phyloP scores from a whole-genome alignment of 2,113 vertebrate genomes.

The Leptosomus discolor region DNA sequence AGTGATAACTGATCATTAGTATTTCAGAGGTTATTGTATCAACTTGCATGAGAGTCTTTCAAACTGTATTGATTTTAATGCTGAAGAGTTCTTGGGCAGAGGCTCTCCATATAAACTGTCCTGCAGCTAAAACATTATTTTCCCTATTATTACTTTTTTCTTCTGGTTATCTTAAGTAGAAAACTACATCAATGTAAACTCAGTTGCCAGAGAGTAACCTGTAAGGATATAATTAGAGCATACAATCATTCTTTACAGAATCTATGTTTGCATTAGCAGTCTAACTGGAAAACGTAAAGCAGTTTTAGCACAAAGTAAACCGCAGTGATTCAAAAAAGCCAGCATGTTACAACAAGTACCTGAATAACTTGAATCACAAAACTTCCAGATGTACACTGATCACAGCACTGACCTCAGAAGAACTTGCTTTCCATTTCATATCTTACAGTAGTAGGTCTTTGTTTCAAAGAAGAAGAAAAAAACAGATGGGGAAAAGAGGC shows the following conservation, averaged over 20 bases:
- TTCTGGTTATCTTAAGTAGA: not conserved
- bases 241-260: not conserved
- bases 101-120: not conserved
- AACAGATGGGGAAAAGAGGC: not conserved
- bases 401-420: not conserved
- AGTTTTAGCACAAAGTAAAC: not conserved
- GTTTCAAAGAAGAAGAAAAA: not conserved
- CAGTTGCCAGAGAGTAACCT: not conserved
- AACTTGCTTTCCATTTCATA: not conserved
- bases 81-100: not conserved
- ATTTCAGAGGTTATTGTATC: conserved; percentile 42
- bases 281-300: not conserved
- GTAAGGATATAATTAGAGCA: not conserved
- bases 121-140: not conserved
- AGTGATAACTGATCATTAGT: conserved; percentile 49
- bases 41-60: conserved; percentile 35
- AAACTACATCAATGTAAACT: not conserved
- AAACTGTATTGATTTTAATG: conserved; percentile 29
- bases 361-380: not conserved
- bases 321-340: not conserved
- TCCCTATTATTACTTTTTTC: not conserved
- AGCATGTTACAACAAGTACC: not conserved
- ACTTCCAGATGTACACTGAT: not conserved
- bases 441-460: not conserved
- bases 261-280: not conserved